A percentile compares a stretch with the other conserved stretches of the same genome.
Conservation (phyloP, 2,888 invertebrate species). For the Pachymerium ferrugineum region DNA sequence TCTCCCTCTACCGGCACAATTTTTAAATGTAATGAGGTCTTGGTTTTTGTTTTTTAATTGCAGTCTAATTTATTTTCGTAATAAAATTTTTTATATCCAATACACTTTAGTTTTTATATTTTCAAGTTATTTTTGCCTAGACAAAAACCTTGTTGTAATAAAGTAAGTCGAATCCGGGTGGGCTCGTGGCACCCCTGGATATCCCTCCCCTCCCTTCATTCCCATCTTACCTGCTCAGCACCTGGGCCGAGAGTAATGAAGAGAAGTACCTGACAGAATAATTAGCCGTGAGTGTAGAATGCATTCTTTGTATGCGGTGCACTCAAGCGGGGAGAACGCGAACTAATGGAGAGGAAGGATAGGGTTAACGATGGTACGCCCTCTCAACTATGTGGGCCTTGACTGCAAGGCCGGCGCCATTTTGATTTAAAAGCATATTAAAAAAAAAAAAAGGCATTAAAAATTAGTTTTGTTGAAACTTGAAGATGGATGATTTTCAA, state of each 20-base stretch:
- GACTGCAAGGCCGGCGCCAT: conserved; percentile 18
- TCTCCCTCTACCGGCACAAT: too few species aligned
- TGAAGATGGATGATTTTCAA: too few species aligned
- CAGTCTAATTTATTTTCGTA: neutral
- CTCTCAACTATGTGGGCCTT: conserved; percentile 21
- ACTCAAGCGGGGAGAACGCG: conserved; percentile 18
- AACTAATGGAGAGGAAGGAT: conserved; percentile 21
- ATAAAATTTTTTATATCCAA: neutral
- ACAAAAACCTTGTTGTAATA: conserved; percentile 17
- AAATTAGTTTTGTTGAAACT: neutral
- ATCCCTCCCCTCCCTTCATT: neutral
- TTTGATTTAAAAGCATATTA: conserved; percentile 5
- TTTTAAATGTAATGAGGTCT: too few species aligned
- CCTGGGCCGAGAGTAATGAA: conserved; percentile 18
- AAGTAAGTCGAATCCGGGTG: conserved; percentile 18
- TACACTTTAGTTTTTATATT: neutral
- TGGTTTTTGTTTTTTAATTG: too few species aligned
- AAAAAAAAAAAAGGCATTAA: neutral
- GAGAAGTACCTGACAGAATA: conserved; percentile 21
- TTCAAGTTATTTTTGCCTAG: neutral
- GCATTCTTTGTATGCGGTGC: conserved; percentile 9
- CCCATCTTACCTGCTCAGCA: conserved; percentile 1
- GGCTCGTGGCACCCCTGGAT: conserved; percentile 16
- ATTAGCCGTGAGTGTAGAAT: conserved; percentile 9
- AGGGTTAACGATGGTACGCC: conserved; percentile 18